phyloP scores from a whole-genome alignment of 1,140 invertebrate species.

The Latrodectus geometricus region DNA sequence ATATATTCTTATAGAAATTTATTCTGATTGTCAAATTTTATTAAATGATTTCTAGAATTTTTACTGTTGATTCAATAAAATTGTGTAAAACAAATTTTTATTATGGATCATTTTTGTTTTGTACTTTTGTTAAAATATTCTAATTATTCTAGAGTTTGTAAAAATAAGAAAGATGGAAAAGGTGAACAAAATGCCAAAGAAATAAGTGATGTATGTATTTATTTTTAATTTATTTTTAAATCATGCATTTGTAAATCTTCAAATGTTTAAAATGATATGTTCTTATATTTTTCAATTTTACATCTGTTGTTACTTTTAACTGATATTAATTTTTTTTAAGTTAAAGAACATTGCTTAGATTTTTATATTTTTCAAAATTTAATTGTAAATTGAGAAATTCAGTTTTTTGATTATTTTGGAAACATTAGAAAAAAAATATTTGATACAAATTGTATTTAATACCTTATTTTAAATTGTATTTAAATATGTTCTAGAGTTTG shows the following conservation, averaged over 20 bases:
- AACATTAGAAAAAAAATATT: too few species aligned
- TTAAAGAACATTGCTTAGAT: too few species aligned
- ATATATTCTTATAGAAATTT: too few species aligned
- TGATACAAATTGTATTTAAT: too few species aligned
- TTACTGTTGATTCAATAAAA: background rate
- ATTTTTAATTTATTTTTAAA: slow-evolving; percentile 10
- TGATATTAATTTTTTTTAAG: too few species aligned
- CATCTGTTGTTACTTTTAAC: too few species aligned
- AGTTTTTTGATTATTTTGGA: too few species aligned
- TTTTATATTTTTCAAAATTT: too few species aligned
- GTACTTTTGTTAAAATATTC: background rate
- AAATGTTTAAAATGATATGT: background rate
- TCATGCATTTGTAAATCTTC: background rate
- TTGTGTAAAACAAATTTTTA: too few species aligned
- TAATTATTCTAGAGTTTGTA: slow-evolving; percentile 74
- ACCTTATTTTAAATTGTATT: background rate
- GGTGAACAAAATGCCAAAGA: slow-evolving; percentile 92
- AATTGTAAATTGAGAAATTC: too few species aligned
- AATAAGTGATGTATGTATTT: slow-evolving; percentile 77
- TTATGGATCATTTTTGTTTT: too few species aligned
- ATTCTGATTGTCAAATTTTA: too few species aligned
- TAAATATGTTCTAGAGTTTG: slow-evolving; percentile 70
- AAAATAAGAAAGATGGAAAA: slow-evolving; percentile 81
- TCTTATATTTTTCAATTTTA: background rate
- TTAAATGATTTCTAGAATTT: background rate